Base-by-base conservation (phyloP, 2,888 invertebrate species). In the Lacanobia oleracea region DNA sequence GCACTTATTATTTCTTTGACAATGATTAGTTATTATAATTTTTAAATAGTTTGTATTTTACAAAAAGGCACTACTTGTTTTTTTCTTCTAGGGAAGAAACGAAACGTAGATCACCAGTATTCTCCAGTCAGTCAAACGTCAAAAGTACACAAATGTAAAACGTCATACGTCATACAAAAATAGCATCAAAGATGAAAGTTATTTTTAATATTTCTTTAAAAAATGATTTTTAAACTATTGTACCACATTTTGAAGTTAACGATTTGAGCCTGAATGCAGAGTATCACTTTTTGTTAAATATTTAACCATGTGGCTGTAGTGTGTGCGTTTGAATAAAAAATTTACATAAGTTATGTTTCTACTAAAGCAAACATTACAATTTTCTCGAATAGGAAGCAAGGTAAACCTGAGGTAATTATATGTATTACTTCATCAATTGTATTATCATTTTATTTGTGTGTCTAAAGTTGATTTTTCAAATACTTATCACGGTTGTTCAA, bases 151-250 rank as follows among this genome's bases (percentile, higher is more conserved):
- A 73, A 85, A 75, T 75, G 59, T 75, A 74, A 82, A 87, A 87
- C 88, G 87, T 87, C 88, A 88, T 87, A 90, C 89, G 90, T 91
- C 91, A 91, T 91, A 82, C 80, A 91, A 93, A 95, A 95, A 95
- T 94, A 95, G 94, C 87, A 91, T 92, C 90, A 91, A 92, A 92
- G 92, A 94, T 94, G 95, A 94, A 93, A 95, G 95, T 95, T 95
- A 95, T 94, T 95, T 95, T 91, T 95, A 94, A 90, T 93, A 90
- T 89, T 92, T 88, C 85, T 77, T 89, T 85, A 88, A 85, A 90
- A 91, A 88, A 86, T 86, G 82, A 84, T 87, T 89, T 87, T 84
- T 87, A 87, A 85, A 87, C 82, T 78, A 85, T 77, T 83, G 59
- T 79, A 88, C 77, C 81, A 83, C 63, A 78, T 72, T 87, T 80